phyloP scores from a whole-genome alignment of 2,797 vertebrate species.

The Lacerta bilineata region DNA sequence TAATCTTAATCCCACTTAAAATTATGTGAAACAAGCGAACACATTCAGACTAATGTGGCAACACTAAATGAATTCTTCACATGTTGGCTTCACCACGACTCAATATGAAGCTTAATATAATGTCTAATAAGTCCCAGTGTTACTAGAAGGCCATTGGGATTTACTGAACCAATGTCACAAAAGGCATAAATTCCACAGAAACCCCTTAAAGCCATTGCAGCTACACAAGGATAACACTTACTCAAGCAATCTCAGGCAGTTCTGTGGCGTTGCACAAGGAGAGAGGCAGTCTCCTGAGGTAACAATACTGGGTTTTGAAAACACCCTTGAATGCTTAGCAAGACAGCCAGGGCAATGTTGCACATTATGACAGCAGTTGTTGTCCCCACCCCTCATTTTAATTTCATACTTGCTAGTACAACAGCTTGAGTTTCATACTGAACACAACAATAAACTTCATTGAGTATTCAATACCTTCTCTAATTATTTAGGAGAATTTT shows the following conservation, averaged over 20 bases:
- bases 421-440: background rate
- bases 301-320: slow-evolving; percentile 8
- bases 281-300: slow-evolving; percentile 11
- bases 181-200: slow-evolving; percentile 19
- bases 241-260: background rate
- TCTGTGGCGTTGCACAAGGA: background rate
- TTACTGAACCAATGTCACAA: slow-evolving; percentile 25
- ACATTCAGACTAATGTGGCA: background rate
- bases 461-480: background rate
- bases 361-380: slow-evolving; percentile 5
- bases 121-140: slow-evolving; percentile 10
- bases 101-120: background rate
- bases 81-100: background rate
- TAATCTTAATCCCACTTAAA: background rate
- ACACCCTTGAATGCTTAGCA: background rate
- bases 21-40: background rate
- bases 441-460: background rate
- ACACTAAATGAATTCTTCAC: slow-evolving; percentile 26
- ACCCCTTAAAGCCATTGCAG: slow-evolving; percentile 9
- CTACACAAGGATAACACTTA: background rate
- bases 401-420: background rate
- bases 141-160: slow-evolving; percentile 14
- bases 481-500: background rate
- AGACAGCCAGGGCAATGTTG: background rate
- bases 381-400: background rate